phyloP scores from a whole-genome alignment of 2,797 vertebrate species.

The Champsocephalus esox region DNA sequence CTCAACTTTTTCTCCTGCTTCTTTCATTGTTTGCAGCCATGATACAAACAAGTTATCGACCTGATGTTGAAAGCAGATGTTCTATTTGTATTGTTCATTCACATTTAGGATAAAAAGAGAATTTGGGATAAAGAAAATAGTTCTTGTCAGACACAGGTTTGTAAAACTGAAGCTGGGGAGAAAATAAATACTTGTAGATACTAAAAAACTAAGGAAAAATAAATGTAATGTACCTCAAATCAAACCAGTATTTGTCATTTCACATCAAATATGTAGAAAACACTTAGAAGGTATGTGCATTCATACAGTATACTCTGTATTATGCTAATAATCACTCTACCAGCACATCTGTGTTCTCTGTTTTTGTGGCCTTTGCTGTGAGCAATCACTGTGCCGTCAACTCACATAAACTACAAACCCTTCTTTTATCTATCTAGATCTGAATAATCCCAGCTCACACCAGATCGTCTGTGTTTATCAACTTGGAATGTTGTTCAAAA shows the following conservation, averaged over 20 bases:
- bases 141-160: neutral
- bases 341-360: neutral
- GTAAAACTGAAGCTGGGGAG: neutral
- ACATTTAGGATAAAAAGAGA: neutral
- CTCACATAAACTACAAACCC: neutral
- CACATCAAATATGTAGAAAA: neutral
- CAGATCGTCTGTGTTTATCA: constrained; percentile 9
- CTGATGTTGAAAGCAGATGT: neutral
- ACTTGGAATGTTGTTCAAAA: neutral
- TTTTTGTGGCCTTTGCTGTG: neutral
- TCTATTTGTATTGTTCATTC: neutral
- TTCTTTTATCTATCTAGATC: neutral
- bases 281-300: neutral
- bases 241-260: neutral
- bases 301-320: neutral
- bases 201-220: neutral
- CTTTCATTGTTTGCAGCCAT: no score
- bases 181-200: neutral
- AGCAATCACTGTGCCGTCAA: neutral
- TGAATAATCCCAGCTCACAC: neutral
- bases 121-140: neutral
- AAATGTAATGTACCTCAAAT: neutral
- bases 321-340: neutral
- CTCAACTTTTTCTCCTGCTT: neutral
- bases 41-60: neutral